Evolutionary conservation across 2,113 vertebrate genomes (phyloP), one percentile per base, ranked within the genome.

Genomic region (Nesospiza acunhae): DNA sequence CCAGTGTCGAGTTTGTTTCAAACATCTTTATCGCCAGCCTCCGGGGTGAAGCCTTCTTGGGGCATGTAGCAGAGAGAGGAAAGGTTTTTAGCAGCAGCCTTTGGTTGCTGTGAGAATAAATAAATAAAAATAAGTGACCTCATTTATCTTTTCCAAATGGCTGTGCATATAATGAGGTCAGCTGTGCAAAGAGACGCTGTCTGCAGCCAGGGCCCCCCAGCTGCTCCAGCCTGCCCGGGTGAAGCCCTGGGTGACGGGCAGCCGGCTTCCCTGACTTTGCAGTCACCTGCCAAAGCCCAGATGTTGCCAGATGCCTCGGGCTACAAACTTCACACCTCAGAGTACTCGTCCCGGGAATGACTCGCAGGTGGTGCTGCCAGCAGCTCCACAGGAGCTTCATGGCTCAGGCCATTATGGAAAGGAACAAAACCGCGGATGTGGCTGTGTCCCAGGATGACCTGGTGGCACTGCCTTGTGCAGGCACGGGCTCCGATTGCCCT

Each of bases 401-500:
- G 39, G 26, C 83, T 80, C 30, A 0, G 2, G 49, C 74, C 26
- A 0, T 68, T 70, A 21, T 37, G 59, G 79, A 73, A 69, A 33
- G 59, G 75, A 88, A 70, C 72, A 70, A 90, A 93, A 39, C 59
- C 13, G 2, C 0, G 0, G 37, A 64, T 82, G 81, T 79, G 75
- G 74, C 84, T 0, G 1, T 74, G 79, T 94, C 88, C 96, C 44
- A 74, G 83, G 33, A 39, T 84, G 88, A 94, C 88, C 86, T 58
- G 35, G 72, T 27, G 50, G 76, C 0, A 0, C 27, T 89, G 50
- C 33, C 52, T 28, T 84, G 77, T 22, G 1, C 0, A 15, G 78
- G 39, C 4, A 5, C 1, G 1, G 60, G 3, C 74, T 72, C 67
- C 0, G 2, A 56, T 35, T 49, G 84, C 17, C 35, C 44, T 0